phyloP scores from a whole-genome alignment of 2,113 vertebrate genomes.

The Istiophorus platypterus region DNA sequence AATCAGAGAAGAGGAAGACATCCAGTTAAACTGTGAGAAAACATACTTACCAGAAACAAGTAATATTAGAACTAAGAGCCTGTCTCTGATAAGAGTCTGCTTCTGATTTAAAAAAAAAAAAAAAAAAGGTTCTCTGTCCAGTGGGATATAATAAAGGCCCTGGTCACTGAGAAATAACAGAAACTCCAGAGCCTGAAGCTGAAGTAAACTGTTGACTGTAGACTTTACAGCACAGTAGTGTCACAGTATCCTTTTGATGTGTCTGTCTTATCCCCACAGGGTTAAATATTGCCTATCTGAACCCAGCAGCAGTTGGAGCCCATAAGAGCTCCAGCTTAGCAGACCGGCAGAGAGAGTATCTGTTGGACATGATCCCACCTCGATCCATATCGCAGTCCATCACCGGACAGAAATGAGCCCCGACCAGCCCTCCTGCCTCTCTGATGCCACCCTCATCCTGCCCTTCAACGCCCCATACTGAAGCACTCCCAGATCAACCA shows the following conservation, averaged over 20 bases:
- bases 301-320: slow-evolving; percentile 91
- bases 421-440: slow-evolving; percentile 44
- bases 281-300: slow-evolving; percentile 97
- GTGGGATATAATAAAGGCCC: too few species aligned
- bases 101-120: too few species aligned
- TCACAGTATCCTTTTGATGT: not conserved
- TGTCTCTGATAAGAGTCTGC: not conserved
- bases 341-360: slow-evolving; percentile 96
- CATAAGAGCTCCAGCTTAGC: slow-evolving; percentile 96
- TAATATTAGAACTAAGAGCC: not conserved
- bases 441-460: slow-evolving; percentile 42
- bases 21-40: too few species aligned
- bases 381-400: slow-evolving; percentile 98
- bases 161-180: too few species aligned
- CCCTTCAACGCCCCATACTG: slow-evolving; percentile 33
- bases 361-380: slow-evolving; percentile 98
- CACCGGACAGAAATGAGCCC: slow-evolving; percentile 94
- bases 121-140: too few species aligned
- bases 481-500: slow-evolving; percentile 74
- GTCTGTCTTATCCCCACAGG: slow-evolving; percentile 76
- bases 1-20: too few species aligned
- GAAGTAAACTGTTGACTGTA: not conserved
- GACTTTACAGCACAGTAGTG: not conserved
- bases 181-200: too few species aligned
- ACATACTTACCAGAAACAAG: not conserved